phyloP scores from a whole-genome alignment of 1,140 invertebrate species.

The Dinothrombium tinctorium region DNA sequence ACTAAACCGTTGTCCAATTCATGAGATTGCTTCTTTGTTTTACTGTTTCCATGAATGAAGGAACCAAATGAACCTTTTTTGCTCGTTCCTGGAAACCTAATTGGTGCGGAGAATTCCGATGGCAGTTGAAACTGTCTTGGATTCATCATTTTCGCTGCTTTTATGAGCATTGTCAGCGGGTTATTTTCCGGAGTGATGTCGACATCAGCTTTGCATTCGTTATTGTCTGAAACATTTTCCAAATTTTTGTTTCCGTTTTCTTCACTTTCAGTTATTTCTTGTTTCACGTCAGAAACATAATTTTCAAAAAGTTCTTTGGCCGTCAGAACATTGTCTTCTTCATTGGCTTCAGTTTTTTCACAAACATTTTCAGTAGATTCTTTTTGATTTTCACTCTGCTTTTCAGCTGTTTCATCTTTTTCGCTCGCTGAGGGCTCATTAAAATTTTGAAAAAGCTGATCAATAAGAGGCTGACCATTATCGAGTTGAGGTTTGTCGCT shows the following conservation, averaged over 20 bases:
- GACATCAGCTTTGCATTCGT: neutral
- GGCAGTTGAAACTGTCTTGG: conserved; percentile 68
- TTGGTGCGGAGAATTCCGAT: conserved; percentile 44
- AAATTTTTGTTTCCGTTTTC: neutral
- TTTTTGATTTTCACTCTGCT: conserved; percentile 1
- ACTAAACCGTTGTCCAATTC: conserved; percentile 50
- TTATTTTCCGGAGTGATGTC: neutral
- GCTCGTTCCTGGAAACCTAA: conserved; percentile 46
- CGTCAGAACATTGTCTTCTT: neutral
- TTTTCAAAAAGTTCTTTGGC: neutral
- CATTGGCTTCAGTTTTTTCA: neutral
- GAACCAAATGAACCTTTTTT: conserved; percentile 5
- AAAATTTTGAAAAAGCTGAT: too few relatives aligned
- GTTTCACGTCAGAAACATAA: neutral
- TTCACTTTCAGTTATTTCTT: neutral
- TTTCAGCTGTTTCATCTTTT: neutral
- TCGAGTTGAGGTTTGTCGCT: too few relatives aligned
- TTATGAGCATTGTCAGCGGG: conserved; percentile 31
- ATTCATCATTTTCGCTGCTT: conserved; percentile 55
- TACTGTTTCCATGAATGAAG: conserved; percentile 6
- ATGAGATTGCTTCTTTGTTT: conserved; percentile 27
- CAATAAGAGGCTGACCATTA: too few relatives aligned
- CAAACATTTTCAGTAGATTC: conserved; percentile 4
- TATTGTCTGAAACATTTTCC: neutral
- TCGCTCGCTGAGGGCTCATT: too few relatives aligned